phyloP scores from a whole-genome alignment of 2,113 vertebrate genomes.

The Austrofundulus limnaeus region DNA sequence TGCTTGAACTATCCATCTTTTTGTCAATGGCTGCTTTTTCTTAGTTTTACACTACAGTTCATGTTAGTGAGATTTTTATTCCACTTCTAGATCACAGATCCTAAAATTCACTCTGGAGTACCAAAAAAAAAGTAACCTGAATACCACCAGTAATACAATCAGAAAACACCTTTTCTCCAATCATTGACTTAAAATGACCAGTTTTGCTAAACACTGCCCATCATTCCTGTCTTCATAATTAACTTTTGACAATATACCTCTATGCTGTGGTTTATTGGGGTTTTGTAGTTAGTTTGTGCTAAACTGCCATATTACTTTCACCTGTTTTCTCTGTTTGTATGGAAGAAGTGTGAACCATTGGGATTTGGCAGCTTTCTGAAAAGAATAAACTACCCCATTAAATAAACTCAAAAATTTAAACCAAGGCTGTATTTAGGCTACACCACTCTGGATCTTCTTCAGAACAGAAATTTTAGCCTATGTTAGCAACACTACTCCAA shows the following conservation, averaged over 20 bases:
- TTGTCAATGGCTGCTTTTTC: too few species aligned
- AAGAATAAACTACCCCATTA: neutral
- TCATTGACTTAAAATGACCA: neutral
- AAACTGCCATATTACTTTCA: neutral
- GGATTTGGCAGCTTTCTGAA: neutral
- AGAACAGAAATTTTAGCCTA: too few species aligned
- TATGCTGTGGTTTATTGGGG: neutral
- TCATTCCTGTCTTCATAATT: neutral
- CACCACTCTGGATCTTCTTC: neutral
- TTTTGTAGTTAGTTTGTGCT: neutral
- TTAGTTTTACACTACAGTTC: too few species aligned
- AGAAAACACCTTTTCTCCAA: too few species aligned
- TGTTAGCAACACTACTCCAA: too few species aligned
- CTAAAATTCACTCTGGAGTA: too few species aligned
- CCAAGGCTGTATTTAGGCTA: neutral
- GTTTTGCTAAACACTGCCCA: neutral
- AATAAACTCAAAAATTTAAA: neutral
- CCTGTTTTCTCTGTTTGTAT: conserved; percentile 4
- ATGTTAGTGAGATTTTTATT: too few species aligned
- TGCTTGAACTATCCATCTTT: too few species aligned
- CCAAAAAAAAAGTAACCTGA: too few species aligned
- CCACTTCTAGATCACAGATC: too few species aligned
- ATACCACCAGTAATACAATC: too few species aligned
- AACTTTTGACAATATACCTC: too few species aligned
- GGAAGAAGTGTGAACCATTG: conserved; percentile 9